Conservation (phyloP, 2,113 vertebrate genomes). For the Xiphophorus maculatus region DNA sequence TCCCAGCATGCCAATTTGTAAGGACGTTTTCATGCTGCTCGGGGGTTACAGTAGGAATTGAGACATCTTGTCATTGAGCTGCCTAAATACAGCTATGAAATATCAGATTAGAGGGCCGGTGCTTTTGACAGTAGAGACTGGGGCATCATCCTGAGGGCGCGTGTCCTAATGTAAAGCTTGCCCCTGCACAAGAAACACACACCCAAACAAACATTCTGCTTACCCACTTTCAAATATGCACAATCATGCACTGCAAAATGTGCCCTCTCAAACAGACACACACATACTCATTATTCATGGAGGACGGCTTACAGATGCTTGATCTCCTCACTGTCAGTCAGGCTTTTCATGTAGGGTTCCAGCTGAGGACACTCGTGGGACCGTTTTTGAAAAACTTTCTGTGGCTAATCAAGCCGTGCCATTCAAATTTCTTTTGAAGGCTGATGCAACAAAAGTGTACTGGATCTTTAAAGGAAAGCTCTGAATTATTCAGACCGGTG, state of each 20-base stretch:
- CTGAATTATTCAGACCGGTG: not conserved
- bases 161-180: not conserved
- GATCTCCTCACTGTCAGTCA: constrained; percentile 58
- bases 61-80: constrained; percentile 76
- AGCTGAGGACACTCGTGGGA: constrained; percentile 54
- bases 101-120: constrained; percentile 58
- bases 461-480: not conserved
- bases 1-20: constrained; percentile 75
- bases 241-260: not conserved
- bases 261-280: not conserved
- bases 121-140: constrained; percentile 59
- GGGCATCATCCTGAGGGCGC: constrained; percentile 20
- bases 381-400: constrained; percentile 30
- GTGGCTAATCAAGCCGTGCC: constrained; percentile 18
- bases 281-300: constrained; percentile 32
- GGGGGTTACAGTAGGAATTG: constrained; percentile 58
- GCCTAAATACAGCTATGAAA: constrained; percentile 71
- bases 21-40: constrained; percentile 55
- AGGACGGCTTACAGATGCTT: constrained; percentile 47
- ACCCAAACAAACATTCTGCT: constrained; percentile 18
- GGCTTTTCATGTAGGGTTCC: constrained; percentile 42
- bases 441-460: not conserved
- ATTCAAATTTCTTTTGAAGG: constrained; percentile 22
- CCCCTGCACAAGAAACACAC: constrained; percentile 18
- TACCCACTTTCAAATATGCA: constrained; percentile 7